phyloP scores from a whole-genome alignment of 2,113 vertebrate species.

The Aplodontia rufa region DNA sequence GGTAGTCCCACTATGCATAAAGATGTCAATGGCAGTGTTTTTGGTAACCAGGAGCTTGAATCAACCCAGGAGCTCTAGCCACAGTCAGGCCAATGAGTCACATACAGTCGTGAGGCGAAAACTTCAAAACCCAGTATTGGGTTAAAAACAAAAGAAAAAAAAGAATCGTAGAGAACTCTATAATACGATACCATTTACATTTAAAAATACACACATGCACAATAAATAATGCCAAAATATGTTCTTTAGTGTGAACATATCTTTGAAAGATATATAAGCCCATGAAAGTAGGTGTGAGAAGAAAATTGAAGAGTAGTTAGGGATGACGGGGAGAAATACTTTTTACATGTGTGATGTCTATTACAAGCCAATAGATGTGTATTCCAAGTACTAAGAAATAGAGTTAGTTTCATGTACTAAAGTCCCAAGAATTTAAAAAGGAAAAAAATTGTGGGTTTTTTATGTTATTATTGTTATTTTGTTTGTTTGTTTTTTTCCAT shows the following conservation, averaged over 20 bases:
- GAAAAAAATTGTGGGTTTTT: neutral
- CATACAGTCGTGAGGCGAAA: neutral
- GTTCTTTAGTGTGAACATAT: neutral
- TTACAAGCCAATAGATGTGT: neutral
- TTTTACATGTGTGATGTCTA: too few species aligned
- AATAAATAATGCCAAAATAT: neutral
- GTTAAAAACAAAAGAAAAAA: neutral
- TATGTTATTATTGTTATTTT: neutral
- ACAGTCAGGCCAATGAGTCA: neutral
- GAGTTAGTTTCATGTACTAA: neutral
- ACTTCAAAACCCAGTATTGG: neutral
- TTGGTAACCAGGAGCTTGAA: neutral
- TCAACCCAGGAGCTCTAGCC: neutral
- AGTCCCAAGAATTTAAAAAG: neutral
- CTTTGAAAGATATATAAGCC: neutral
- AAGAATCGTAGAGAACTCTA: neutral
- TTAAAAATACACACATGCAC: neutral
- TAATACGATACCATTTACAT: neutral
- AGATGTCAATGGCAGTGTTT: neutral
- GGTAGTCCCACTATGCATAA: neutral
- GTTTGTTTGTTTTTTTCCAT: neutral
- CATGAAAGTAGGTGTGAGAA: neutral
- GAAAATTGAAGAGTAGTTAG: neutral
- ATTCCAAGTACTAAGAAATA: neutral
- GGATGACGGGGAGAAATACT: neutral